These are phyloP conservation scores for Nemoura dubitans DNA, from an alignment of 2,888 invertebrate genomes.

Conservation along the genomic window DNA sequence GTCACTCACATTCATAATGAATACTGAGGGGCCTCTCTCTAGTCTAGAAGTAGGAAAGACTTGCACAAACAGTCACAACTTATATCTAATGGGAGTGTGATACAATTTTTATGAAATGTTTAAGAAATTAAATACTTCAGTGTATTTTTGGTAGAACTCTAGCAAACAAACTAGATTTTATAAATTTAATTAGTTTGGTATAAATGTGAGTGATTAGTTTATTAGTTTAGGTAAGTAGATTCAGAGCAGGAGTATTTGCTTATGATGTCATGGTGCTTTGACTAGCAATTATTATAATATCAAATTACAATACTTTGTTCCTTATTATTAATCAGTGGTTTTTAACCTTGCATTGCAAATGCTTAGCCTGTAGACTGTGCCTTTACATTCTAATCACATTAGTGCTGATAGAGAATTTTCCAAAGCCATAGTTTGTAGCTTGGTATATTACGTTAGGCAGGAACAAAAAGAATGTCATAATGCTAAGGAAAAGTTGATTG, in stretches of 20 bases:
- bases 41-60: neutral
- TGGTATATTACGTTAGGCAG: neutral
- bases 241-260: neutral
- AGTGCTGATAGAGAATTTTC: neutral
- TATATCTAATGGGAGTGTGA: too few relatives aligned
- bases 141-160: too few relatives aligned
- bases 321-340: neutral
- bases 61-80: too few relatives aligned
- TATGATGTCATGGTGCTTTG: neutral
- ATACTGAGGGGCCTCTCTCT: neutral
- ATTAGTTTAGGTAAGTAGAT: neutral
- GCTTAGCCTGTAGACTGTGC: neutral
- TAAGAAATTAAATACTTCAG: too few relatives aligned
- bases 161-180: too few relatives aligned
- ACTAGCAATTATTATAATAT: neutral
- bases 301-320: neutral
- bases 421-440: neutral
- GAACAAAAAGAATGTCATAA: neutral
- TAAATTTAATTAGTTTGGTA: too few relatives aligned
- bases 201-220: too few relatives aligned
- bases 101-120: too few relatives aligned
- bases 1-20: conserved; percentile 7
- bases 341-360: neutral
- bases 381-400: neutral
- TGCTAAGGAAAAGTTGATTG: neutral